These are phyloP conservation scores for Polydrusus pterygomalis DNA, from an alignment of 2,888 invertebrate species.

Conservation along the genomic window DNA sequence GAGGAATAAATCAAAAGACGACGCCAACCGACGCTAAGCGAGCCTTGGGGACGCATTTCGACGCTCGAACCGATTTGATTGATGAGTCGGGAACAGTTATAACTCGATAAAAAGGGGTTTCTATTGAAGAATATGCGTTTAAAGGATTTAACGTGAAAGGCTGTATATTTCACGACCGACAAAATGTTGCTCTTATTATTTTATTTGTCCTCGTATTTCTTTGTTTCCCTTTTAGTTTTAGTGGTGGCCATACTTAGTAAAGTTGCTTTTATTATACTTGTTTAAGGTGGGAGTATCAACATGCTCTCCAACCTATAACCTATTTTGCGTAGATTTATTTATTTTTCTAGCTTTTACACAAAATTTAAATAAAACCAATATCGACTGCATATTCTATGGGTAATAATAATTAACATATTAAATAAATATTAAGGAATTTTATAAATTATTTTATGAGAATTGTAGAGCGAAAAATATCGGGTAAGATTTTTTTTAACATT, in stretches of 20 bases:
- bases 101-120: conserved; percentile 48
- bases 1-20: conserved; percentile 62
- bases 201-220: neutral
- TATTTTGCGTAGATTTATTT: too few relatives aligned
- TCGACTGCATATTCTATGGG: too few relatives aligned
- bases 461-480: too few relatives aligned
- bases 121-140: conserved; percentile 19
- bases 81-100: conserved; percentile 48
- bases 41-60: conserved; percentile 65
- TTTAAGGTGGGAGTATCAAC: too few relatives aligned
- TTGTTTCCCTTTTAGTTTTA: neutral
- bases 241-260: neutral
- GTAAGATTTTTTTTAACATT: too few relatives aligned
- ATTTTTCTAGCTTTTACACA: too few relatives aligned
- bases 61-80: conserved; percentile 51
- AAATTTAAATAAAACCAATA: too few relatives aligned
- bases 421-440: too few relatives aligned
- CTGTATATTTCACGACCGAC: neutral
- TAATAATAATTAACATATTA: too few relatives aligned
- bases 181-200: neutral
- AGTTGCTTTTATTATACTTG: too few relatives aligned
- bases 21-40: conserved; percentile 63
- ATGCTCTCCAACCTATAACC: too few relatives aligned
- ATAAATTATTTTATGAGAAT: too few relatives aligned
- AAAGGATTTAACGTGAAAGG: conserved; percentile 31